Base-by-base conservation (phyloP, 1,140 invertebrate genomes). In the Sitodiplosis mosellana region DNA sequence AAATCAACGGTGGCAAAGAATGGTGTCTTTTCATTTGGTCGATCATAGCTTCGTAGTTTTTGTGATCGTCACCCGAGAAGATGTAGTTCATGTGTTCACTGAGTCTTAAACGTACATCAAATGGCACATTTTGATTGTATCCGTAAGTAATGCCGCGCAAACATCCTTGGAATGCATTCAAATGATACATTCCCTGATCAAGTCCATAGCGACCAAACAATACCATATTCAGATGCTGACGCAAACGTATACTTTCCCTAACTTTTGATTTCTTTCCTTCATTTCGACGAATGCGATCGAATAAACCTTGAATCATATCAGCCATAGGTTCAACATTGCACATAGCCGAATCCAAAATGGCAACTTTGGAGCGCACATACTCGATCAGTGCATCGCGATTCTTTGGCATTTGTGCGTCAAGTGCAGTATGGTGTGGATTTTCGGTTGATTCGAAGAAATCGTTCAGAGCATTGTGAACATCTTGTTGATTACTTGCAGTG, bases 181-280 rank as follows among this genome's bases (percentile, higher is more conserved):
- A 49, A 54, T 71, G 68, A 43, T 57, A 57, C 5, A 54, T 55
- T n/a, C 71, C 71, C 51, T 69, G 65, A 1, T 59, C 54, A 11
- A 73, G 60, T 3, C 70, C 71, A 2, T 68, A 70, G 55, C 72
- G 69, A 0, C 71, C 71, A 4, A 73, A 51, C 2, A 73, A 51
- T 21, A 73, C 61, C 65, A 72, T 73, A 50, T 73, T 73, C 0
- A 73, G 49, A 46, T 57, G 64, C 56, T 54, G 59, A 56, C 53
- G 62, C 47, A 57, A 69, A 56, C 51, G 54, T 41, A 56, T 69
- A 56, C 49, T 59, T 40, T 64, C 56, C 38, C 67, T 64, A 20
- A 52, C 56, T 44, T 70, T 71, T 0, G 59, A 60, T 43, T 70
- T 59, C 53, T 65, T 57, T 19, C 57, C 55, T n/a, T 68, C 62